Evolutionary conservation across 1,140 invertebrate genomes (phyloP).

Genomic region (Drosophila oshimai): DNA sequence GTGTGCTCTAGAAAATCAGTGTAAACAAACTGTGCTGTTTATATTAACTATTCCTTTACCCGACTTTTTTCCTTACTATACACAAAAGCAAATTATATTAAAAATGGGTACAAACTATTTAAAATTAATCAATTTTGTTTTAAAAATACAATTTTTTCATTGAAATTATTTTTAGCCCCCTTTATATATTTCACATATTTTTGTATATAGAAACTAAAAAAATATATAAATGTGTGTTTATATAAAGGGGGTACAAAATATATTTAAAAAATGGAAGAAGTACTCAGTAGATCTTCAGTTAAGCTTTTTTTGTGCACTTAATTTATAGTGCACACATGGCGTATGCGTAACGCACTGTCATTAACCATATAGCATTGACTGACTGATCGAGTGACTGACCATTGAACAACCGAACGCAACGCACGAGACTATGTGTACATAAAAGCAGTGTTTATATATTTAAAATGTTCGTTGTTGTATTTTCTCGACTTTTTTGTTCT

Average conservation of each 20-base stretch:
- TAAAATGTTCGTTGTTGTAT: slow-evolving; percentile 9
- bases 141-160: too few species aligned
- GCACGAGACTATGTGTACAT: slow-evolving; percentile 42
- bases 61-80: neutral
- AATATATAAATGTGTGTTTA: too few species aligned
- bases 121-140: too few species aligned
- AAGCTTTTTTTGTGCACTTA: neutral
- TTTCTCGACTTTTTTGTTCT: slow-evolving; percentile 22
- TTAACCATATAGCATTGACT: slow-evolving; percentile 33
- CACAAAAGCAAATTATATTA: neutral
- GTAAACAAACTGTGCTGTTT: slow-evolving; percentile 22
- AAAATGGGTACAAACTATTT: neutral
- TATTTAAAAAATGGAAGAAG: too few species aligned
- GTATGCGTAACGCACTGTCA: slow-evolving; percentile 29
- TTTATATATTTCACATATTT: neutral
- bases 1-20: slow-evolving; percentile 29
- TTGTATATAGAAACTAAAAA: too few species aligned
- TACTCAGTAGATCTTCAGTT: neutral
- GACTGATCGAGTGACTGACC: slow-evolving; percentile 28
- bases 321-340: slow-evolving; percentile 10
- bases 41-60: slow-evolving; percentile 3
- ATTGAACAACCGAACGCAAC: slow-evolving; percentile 36
- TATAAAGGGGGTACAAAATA: too few species aligned
- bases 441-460: slow-evolving; percentile 21
- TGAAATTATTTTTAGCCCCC: neutral